Base-by-base conservation (phyloP, 2,113 vertebrate species). In the Takifugu bimaculatus region DNA sequence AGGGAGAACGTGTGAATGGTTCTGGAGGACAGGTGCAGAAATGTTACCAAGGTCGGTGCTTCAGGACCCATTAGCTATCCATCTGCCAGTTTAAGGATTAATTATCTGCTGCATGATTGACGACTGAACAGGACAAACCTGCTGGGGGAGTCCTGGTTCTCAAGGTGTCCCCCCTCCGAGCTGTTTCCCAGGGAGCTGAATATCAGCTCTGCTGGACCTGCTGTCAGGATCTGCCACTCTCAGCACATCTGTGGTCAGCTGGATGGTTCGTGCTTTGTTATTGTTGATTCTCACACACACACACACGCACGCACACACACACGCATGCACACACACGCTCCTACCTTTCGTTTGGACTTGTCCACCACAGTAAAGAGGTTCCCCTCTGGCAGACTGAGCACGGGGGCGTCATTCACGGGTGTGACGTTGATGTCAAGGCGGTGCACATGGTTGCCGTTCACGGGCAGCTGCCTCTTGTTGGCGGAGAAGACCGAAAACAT, bases 381-480 rank as follows among this genome's bases (percentile, higher is more conserved):
- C 58, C 93, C 94, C 55, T 88, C 65, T 0, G 91, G 92, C 43
- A 96, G 89, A 45, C 73, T 87, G 29, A 97, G 90, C 57, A 91
- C 88, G 0, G 93, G 95, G 0, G 90, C 86, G 60, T 96, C 94
- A 27, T 94, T 96, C 51, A 91, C 86, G 14, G 93, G 91, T 28
- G 63, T 90, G 54, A 96, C 76, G 42, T 50, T 89, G 78, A 98
- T 90, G 45, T 85, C 86, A 57, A 95, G 92, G 11, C 88, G 56
- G 50, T 93, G 75, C 15, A 89, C 77, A 35, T 79, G 76, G 42
- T 80, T 88, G 32, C 76, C 85, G 77, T 83, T 90, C 11, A 51
- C 48, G 45, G 85, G 88, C 42, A 91, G 47, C 52, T 80, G 71
- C 50, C 87, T 91, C 64, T 91, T 88, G 32, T 75, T 90, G 50